Conservation (phyloP, 1,140 invertebrate species). For the Drosophila pachea region DNA sequence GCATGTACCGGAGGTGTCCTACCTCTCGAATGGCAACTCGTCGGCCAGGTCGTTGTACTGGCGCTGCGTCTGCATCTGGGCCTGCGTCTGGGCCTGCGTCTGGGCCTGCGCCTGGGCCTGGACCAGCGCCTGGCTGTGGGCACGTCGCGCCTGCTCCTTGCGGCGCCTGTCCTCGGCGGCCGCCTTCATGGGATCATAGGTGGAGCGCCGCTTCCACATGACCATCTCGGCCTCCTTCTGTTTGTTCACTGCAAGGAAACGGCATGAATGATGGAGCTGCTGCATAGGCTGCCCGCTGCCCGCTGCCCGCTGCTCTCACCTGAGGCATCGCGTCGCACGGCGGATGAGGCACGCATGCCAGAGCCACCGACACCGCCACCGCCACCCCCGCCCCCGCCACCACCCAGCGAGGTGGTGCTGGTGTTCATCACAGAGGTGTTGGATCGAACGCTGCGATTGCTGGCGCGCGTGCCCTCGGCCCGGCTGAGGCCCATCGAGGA, state of each 20-base stretch:
- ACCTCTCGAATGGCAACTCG: constrained; percentile 71
- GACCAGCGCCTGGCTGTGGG: constrained; percentile 31
- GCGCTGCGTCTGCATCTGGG: constrained; percentile 33
- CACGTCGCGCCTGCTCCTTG: constrained; percentile 78
- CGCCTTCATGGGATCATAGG: constrained; percentile 93
- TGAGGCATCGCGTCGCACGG: constrained; percentile 70
- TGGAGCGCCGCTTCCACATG: constrained; percentile 94
- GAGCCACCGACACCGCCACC: constrained; percentile 27
- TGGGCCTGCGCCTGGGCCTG: constrained; percentile 27
- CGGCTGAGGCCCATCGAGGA: constrained; percentile 71
- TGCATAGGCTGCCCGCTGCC: too few relatives aligned
- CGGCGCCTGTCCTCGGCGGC: constrained; percentile 88
- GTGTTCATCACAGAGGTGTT: constrained; percentile 64
- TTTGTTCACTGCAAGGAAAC: constrained; percentile 79
- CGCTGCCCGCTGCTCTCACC: too few relatives aligned
- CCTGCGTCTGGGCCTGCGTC: constrained; percentile 38
- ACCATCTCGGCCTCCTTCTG: constrained; percentile 91
- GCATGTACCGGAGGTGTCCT: constrained; percentile 32
- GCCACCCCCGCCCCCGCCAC: constrained; percentile 45
- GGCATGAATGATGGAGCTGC: too few relatives aligned
- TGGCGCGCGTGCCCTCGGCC: constrained; percentile 62
- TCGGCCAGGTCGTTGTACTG: constrained; percentile 46
- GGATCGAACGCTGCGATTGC: constrained; percentile 73
- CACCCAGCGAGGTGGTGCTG: constrained; percentile 64
- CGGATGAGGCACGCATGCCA: constrained; percentile 59